Evolutionary conservation across 2,888 invertebrate species (phyloP).

Genomic region (Lepidochitona cinerea): DNA sequence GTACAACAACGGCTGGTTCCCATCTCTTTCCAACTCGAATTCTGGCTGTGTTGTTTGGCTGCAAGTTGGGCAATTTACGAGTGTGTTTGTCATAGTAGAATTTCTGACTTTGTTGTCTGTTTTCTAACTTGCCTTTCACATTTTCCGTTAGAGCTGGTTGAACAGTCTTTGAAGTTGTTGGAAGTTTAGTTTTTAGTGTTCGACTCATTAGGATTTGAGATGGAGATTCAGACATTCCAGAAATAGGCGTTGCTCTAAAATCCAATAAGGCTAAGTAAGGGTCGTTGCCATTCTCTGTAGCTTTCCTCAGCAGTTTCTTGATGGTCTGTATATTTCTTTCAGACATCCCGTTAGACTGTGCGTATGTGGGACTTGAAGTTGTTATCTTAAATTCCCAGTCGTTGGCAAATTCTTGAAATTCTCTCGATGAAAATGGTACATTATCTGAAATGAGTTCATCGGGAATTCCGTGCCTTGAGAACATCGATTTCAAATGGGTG

Average conservation of each 20-base stretch:
- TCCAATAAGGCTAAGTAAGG: slow-evolving; percentile 24
- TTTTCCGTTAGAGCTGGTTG: neutral
- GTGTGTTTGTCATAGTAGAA: slow-evolving; percentile 4
- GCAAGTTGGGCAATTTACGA: neutral
- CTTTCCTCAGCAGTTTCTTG: slow-evolving; percentile 26
- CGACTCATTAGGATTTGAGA: slow-evolving; percentile 31
- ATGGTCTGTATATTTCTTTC: slow-evolving; percentile 16
- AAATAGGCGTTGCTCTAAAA: slow-evolving; percentile 27
- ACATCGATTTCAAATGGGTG: slow-evolving; percentile 6
- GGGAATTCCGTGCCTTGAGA: neutral
- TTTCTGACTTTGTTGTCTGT: neutral
- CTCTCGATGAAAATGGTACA: slow-evolving; percentile 24
- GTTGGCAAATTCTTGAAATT: slow-evolving; percentile 18
- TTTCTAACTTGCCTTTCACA: no score
- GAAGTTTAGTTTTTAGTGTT: neutral
- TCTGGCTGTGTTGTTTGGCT: slow-evolving; percentile 14
- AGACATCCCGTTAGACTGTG: slow-evolving; percentile 26
- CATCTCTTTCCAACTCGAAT: no score
- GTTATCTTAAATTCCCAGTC: slow-evolving; percentile 7
- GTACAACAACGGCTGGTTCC: neutral
- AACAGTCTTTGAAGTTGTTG: neutral
- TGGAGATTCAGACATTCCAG: slow-evolving; percentile 19
- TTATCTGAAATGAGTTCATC: slow-evolving; percentile 26
- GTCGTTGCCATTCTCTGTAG: slow-evolving; percentile 17
- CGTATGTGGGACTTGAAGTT: slow-evolving; percentile 16